Conservation (phyloP, 2,888 invertebrate genomes). For the Synanthedon tipuliformis region DNA sequence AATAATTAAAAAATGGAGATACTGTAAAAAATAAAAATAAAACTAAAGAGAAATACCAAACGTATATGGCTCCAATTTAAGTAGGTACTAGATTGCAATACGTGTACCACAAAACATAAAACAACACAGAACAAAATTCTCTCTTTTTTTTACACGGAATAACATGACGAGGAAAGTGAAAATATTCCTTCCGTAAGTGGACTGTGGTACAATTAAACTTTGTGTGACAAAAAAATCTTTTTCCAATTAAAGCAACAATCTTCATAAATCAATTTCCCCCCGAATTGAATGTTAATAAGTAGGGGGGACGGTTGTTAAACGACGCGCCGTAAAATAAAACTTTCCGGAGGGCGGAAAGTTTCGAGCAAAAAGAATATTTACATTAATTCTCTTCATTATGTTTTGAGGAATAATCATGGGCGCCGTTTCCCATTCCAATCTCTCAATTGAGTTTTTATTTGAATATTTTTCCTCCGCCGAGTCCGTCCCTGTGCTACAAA, state of each 20-base stretch:
- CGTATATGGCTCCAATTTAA: too few relatives aligned
- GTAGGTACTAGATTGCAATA: too few relatives aligned
- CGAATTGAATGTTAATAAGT: slow-evolving; percentile 71
- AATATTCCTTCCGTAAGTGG: neutral
- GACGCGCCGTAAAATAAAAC: slow-evolving; percentile 69
- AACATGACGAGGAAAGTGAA: too few relatives aligned
- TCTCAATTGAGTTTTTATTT: slow-evolving; percentile 70
- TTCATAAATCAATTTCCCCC: slow-evolving; percentile 70
- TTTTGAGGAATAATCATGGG: slow-evolving; percentile 72
- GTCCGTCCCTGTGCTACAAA: slow-evolving; percentile 65
- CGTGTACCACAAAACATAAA: too few relatives aligned
- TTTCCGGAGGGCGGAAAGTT: slow-evolving; percentile 67
- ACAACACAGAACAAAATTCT: too few relatives aligned
- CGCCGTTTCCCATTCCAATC: slow-evolving; percentile 58
- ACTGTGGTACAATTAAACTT: neutral
- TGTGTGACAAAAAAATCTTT: slow-evolving; percentile 36
- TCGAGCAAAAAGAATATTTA: slow-evolving; percentile 68
- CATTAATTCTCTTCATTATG: slow-evolving; percentile 73
- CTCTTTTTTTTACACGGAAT: too few relatives aligned
- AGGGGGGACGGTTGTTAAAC: slow-evolving; percentile 68
- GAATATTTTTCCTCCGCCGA: slow-evolving; percentile 60
- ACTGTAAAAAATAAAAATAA: too few relatives aligned
- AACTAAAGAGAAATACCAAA: too few relatives aligned
- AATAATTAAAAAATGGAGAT: too few relatives aligned
- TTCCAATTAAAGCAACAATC: slow-evolving; percentile 67